Conservation (phyloP, 2,113 vertebrate genomes). For the Hydrolagus affinis region DNA sequence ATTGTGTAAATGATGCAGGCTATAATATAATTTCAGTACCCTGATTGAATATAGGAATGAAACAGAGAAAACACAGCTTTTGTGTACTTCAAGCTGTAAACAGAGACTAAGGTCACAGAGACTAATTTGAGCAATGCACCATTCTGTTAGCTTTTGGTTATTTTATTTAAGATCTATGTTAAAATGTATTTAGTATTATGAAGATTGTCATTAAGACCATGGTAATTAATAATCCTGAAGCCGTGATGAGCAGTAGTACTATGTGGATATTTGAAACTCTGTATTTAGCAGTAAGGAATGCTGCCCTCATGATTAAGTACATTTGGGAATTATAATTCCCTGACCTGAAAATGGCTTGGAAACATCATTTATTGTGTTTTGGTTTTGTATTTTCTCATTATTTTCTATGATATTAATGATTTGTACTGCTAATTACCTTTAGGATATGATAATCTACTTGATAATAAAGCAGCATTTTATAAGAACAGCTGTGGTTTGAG, state of each 20-base stretch:
- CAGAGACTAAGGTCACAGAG: not conserved
- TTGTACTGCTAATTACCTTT: conserved; percentile 40
- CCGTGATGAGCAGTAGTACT: conserved; percentile 6
- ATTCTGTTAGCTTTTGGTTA: not conserved
- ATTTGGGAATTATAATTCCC: conserved; percentile 38
- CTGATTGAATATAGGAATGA: not conserved
- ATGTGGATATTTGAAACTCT: not conserved
- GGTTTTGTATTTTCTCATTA: conserved; percentile 28
- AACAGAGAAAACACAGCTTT: not conserved
- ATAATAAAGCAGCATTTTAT: conserved; percentile 30
- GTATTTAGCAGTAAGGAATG: conserved; percentile 12
- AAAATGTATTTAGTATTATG: conserved; percentile 15
- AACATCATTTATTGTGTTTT: conserved; percentile 36
- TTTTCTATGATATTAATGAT: conserved; percentile 35
- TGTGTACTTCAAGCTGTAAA: not conserved
- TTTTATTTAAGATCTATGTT: not conserved
- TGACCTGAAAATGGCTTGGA: conserved; percentile 34
- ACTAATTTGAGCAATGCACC: not conserved
- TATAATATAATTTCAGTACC: not conserved
- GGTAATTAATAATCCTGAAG: not conserved
- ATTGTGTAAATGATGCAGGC: not conserved
- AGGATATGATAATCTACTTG: conserved; percentile 34
- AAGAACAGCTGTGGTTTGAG: conserved; percentile 31
- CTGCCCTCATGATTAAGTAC: conserved; percentile 40
- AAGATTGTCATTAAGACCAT: conserved; percentile 10